A percentile compares a stretch with the other conserved stretches of the same genome.
Conservation (phyloP, 2,888 invertebrate genomes). For the Catocala nupta region DNA sequence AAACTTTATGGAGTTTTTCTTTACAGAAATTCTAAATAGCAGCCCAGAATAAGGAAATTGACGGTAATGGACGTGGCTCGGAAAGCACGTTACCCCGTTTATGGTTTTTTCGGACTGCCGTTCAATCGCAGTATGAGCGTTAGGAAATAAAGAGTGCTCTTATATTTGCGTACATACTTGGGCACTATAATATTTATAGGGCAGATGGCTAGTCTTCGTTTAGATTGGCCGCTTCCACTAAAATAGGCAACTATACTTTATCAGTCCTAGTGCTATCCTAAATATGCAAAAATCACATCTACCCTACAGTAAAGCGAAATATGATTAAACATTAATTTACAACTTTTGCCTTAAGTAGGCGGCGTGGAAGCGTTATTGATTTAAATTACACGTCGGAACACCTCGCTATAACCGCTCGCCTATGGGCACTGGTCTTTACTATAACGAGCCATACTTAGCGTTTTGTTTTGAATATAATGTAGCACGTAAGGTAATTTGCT, state of each 20-base stretch:
- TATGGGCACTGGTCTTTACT: conserved; percentile 16
- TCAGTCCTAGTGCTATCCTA: neutral
- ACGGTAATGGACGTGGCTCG: no score
- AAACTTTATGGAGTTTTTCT: no score
- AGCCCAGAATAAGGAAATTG: no score
- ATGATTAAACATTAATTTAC: conserved; percentile 57
- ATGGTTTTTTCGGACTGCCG: no score
- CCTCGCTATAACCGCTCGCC: conserved; percentile 2
- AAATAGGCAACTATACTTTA: conserved; percentile 4
- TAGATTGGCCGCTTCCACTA: neutral
- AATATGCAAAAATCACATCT: conserved; percentile 8
- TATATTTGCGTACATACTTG: no score
- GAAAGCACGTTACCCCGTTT: no score
- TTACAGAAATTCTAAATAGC: no score
- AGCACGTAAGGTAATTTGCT: conserved; percentile 13
- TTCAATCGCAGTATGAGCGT: no score
- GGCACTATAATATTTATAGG: no score
- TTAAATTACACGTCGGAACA: conserved; percentile 58
- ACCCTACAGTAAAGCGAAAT: conserved; percentile 16
- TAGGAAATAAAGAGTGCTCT: no score
- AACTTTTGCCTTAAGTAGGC: conserved; percentile 53
- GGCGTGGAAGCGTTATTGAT: conserved; percentile 59
- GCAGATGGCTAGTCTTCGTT: no score
- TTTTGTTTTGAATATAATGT: conserved; percentile 17
- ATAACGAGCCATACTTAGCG: conserved; percentile 19